Percentiles rank a stretch among this genome's conserved stretches.
phyloP scores from a whole-genome alignment of 1,140 invertebrate species.

The Drosophila sp. region DNA sequence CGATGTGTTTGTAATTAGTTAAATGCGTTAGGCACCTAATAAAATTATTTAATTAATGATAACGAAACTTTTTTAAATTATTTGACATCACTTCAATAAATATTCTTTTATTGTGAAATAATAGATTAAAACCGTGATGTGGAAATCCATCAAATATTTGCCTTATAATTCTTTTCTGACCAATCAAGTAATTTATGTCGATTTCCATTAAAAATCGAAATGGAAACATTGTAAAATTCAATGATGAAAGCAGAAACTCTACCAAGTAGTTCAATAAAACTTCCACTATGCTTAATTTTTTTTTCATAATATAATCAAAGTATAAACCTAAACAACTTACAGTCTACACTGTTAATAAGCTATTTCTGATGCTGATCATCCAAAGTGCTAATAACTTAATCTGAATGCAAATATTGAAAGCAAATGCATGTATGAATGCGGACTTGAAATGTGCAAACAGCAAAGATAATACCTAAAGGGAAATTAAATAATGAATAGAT shows the following conservation, averaged over 20 bases:
- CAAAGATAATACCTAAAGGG: neutral
- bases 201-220: slow-evolving; percentile 29
- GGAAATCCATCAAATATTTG: too few species aligned
- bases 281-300: too few species aligned
- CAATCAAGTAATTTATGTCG: too few species aligned
- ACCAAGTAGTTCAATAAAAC: too few species aligned
- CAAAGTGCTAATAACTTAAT: slow-evolving; percentile 18
- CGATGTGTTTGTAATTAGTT: slow-evolving; percentile 47
- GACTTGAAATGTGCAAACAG: slow-evolving; percentile 4
- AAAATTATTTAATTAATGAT: slow-evolving; percentile 19
- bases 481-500: slow-evolving; percentile 8
- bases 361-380: slow-evolving; percentile 2
- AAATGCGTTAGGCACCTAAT: neutral
- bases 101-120: neutral
- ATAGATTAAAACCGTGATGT: too few species aligned
- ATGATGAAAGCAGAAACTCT: too few species aligned
- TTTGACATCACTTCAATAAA: neutral
- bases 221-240: too few species aligned
- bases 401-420: neutral
- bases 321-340: too few species aligned
- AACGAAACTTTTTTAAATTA: slow-evolving; percentile 1
- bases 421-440: too few species aligned
- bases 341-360: neutral
- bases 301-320: too few species aligned
- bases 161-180: too few species aligned